Conservation (phyloP, 2,113 vertebrate genomes). For the Uria aalge region DNA sequence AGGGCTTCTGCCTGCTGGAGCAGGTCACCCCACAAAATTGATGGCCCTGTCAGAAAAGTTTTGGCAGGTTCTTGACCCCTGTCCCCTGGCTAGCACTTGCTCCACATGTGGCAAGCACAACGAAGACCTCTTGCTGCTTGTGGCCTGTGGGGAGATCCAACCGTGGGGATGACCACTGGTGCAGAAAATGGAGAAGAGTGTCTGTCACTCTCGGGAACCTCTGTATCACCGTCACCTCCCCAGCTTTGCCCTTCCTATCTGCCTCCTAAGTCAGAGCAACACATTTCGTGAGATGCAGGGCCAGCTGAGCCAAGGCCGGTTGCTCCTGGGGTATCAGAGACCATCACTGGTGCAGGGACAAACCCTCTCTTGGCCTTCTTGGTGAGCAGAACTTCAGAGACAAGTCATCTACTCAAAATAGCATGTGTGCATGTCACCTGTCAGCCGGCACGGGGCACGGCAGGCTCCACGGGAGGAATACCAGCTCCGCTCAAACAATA, state of each 20-base stretch:
- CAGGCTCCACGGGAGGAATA: neutral
- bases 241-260: neutral
- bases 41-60: neutral
- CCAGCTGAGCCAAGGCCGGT: neutral
- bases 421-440: neutral
- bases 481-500: neutral
- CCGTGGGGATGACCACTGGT: neutral
- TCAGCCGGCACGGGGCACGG: neutral
- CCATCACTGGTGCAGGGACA: neutral
- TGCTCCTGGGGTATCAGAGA: neutral
- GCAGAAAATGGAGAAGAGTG: neutral
- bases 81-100: neutral
- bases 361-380: neutral
- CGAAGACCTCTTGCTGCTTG: neutral
- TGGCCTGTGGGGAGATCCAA: neutral
- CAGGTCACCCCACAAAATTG: neutral
- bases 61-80: neutral
- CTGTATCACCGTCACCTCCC: neutral
- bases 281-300: neutral
- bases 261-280: neutral
- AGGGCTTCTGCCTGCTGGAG: neutral
- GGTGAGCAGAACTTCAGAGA: neutral
- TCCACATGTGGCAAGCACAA: rapidly evolving
- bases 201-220: neutral
- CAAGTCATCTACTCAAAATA: neutral